Evolutionary conservation across 2,888 invertebrate species (phyloP).

Genomic region (Phengaris arion): DNA sequence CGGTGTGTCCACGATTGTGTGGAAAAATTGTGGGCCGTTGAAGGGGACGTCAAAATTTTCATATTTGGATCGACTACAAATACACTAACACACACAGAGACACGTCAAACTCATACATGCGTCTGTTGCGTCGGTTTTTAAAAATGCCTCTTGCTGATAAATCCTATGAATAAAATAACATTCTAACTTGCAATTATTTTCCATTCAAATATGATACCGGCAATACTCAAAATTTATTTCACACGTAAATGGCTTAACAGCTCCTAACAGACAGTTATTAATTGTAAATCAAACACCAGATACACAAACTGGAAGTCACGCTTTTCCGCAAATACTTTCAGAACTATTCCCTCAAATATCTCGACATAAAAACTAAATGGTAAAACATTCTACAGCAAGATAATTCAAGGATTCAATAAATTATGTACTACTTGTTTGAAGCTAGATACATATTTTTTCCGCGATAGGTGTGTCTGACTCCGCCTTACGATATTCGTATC

Average conservation of each 20-base stretch:
- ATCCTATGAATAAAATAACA: too few species aligned
- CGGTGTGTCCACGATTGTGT: too few species aligned
- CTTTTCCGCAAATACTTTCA: neutral
- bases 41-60: too few species aligned
- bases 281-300: neutral
- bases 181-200: neutral
- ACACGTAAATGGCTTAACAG: neutral
- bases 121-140: too few species aligned
- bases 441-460: conserved; percentile 32
- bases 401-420: conserved; percentile 30
- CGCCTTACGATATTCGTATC: conserved; percentile 53
- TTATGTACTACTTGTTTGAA: conserved; percentile 19
- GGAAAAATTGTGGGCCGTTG: too few species aligned
- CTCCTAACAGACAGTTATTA: neutral
- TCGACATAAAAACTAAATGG: neutral
- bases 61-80: too few species aligned
- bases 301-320: too few species aligned
- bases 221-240: neutral
- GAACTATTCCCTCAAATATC: neutral
- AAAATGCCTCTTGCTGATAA: too few species aligned
- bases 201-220: neutral
- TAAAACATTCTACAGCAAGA: conserved; percentile 15
- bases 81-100: too few species aligned
- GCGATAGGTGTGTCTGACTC: conserved; percentile 42
- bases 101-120: too few species aligned